Base-by-base conservation (phyloP, 2,113 vertebrate genomes). In the Periophthalmus modestus region DNA sequence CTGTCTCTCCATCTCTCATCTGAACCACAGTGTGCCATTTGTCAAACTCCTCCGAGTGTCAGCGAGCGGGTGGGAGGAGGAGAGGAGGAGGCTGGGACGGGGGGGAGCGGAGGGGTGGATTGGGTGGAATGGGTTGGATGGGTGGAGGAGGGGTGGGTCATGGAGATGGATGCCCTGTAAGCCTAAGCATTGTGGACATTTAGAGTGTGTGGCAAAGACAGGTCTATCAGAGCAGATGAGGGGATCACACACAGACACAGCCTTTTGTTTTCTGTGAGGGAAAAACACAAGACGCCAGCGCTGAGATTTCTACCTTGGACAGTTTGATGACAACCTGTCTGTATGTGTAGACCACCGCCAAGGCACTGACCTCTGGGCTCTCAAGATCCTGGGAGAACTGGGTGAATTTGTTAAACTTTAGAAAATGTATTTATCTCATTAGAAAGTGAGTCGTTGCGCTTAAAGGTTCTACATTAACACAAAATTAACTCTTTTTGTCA, bases 151-250 rank as follows among this genome's bases (percentile, higher is more conserved):
- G 9, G 62, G 10, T 16, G 34, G 39, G 62, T n/a, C n/a, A 65
- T 65, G 19, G 34, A 65, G 62, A 65, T 65, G 62, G 34, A 65
- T 65, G 62, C 19, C 33, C 62, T 19, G 19, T n/a, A 10, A 36
- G 33, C 43, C 62, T 39, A 16, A 65, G 62, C 3, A 65, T 39
- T 65, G 18, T 10, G 71, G 74, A 75, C 75, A 86, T 70, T 71
- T 84, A 87, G 85, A 72, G 77, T 67, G n/a, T n/a, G 66, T 85
- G 89, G 85, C 92, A n/a, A n/a, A 93, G 90, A 75, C 89, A 90
- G n/a, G 89, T 93, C 92, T 92, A 89, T 94, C 94, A 92, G 82
- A 36, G 3, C 66, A 81, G 90, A 92, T 91, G 88, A 89, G 89
- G 90, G 87, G 91, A 93, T 90, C 90, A 79, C 88, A 89, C 78